Evolutionary conservation across 1,140 invertebrate genomes (phyloP), one percentile per base, ranked within the genome.

Genomic region (Oncopeltus fasciatus): DNA sequence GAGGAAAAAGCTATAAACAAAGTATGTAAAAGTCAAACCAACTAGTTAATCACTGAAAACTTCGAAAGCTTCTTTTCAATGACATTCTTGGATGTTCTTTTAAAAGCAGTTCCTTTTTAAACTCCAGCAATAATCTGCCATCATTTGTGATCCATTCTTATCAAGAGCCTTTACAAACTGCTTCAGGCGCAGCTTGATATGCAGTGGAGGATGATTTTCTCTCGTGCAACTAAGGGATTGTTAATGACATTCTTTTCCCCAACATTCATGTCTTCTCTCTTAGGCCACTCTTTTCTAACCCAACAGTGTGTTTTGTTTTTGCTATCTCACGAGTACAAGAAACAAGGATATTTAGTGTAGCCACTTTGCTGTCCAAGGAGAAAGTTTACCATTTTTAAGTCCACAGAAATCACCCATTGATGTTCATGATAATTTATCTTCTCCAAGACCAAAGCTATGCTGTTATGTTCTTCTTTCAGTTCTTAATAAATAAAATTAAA

Each of bases 341-440:
- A 73, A 59, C 68, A 73, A 28, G 65, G 67, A 65, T 68, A 70
- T 67, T 74, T 74, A 62, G 70, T 71, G 66, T 69, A 71, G 59
- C 69, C 68, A 67, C 64, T 62, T 69, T 73, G 68, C 62, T 71
- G 65, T 29, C 70, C 71, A 16, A 71, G 59, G 44, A 69, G 26
- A 21, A 71, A 59, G 28, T 21, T 43, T 24, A 62, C 46, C 64
- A 64, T 65, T 65, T 26, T 73, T 47, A 68, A 73, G 62, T 61
- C 63, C 44, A 66, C 70, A 73, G 64, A 68, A 69, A 67, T 60
- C 51, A 64, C 12, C 67, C 67, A 67, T n/a, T 49, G 20, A 56
- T 64, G 38, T 18, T 43, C 59, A 29, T 67, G 29, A 47, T 68
- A 60, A 20, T 61, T 33, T 26, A 61, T 46, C 21, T 49, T 49